These are phyloP conservation scores for Diaphora mendica DNA, from an alignment of 2,888 invertebrate species.

Conservation along the genomic window DNA sequence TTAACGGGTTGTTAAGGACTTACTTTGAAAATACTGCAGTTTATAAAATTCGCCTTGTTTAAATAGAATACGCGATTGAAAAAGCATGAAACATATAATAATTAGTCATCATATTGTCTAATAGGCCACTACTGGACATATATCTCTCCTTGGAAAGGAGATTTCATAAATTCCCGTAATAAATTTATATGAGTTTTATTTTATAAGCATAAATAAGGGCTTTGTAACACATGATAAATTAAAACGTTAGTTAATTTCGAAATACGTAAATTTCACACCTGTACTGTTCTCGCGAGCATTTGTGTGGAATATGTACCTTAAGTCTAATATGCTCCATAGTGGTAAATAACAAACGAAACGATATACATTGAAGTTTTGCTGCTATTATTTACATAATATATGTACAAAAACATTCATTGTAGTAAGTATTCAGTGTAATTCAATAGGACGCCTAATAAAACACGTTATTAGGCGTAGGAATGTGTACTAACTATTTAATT, in stretches of 20 bases:
- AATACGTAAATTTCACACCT: not conserved
- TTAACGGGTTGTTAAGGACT: constrained; percentile 32
- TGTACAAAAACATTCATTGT: too few species aligned
- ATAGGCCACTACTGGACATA: too few species aligned
- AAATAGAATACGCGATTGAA: not conserved
- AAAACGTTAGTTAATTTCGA: not conserved
- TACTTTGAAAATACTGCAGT: constrained; percentile 41
- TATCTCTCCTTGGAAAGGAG: too few species aligned
- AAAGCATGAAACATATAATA: not conserved
- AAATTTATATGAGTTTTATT: too few species aligned
- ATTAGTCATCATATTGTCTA: too few species aligned
- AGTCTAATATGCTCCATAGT: not conserved
- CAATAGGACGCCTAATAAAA: too few species aligned
- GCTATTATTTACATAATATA: too few species aligned
- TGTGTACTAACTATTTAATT: too few species aligned
- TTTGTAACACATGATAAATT: not conserved
- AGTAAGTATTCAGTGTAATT: too few species aligned
- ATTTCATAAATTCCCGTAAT: too few species aligned
- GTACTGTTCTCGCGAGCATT: not conserved
- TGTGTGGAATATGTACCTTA: not conserved
- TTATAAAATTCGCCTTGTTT: constrained; percentile 12
- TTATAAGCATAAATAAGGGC: not conserved
- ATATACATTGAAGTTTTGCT: too few species aligned
- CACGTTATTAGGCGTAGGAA: too few species aligned
- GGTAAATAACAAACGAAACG: not conserved